Evolutionary conservation across 2,888 invertebrate genomes (phyloP), one percentile per base, ranked within the genome.

Genomic region (Netelia fuscicornis): DNA sequence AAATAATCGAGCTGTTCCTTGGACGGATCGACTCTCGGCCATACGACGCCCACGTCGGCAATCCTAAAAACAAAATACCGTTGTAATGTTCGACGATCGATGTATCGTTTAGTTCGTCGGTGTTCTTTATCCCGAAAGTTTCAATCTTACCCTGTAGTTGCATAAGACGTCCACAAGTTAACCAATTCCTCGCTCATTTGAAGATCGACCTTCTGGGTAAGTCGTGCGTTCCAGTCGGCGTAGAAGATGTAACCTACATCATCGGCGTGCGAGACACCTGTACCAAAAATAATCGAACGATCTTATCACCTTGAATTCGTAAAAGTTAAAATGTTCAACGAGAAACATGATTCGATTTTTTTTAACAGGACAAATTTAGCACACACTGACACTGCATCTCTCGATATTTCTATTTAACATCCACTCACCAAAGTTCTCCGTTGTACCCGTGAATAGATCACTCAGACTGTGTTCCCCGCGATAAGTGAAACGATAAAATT

Each of bases 211-310:
- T 93, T 88, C 0, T 92, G 91, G 37, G 91, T 90, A 5, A 92
- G 90, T 10, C 93, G 90, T 83, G 94, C 90, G 13, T 92, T 82
- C 60, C 84, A 88, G 3, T 42, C 10, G n/a, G 90, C 93, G 17
- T 96, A 90, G 52, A 94, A 94, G 9, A 87, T 0, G 95, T 82
- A 83, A 65, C 83, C 74, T n/a, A 86, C 93, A 87, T 96, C 96
- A 87, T 96, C 96, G 0, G 94, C 96, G 91, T 96, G 96, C 86
- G 95, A 94, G 17, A 95, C 95, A 90, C 97, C 97, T 95, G 93
- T 1, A n/a, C 8, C 42, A 17, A 44, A 56, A 11, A 70, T 17
- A 37, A n/a, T 0, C 60, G n/a, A 56, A 44, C n/a, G 30, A 25
- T 17, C 23, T 37, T 54, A 13, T 48, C 48, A 60, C 10, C 23